Conservation (phyloP, 2,113 vertebrate genomes). For the Gobiocypris rarus region DNA sequence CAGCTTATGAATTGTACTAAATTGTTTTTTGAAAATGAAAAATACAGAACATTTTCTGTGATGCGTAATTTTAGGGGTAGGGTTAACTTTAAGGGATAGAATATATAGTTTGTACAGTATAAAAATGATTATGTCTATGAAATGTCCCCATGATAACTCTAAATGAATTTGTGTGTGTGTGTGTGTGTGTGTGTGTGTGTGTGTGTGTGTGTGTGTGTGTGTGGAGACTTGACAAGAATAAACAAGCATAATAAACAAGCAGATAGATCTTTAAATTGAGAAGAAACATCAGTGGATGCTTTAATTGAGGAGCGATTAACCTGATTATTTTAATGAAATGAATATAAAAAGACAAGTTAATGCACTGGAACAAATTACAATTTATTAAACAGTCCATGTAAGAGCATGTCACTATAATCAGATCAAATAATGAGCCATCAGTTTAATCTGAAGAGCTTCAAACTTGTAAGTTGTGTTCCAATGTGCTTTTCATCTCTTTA, state of each 20-base stretch:
- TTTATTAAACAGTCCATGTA: conserved; percentile 24
- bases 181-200: neutral
- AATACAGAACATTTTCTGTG: too few relatives aligned
- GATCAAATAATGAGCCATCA: conserved; percentile 18
- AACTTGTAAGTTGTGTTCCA: conserved; percentile 1
- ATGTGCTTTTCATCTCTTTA: neutral
- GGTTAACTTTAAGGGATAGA: too few relatives aligned
- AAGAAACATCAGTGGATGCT: neutral
- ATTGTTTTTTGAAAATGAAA: too few relatives aligned
- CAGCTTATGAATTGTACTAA: too few relatives aligned
- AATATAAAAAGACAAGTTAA: neutral
- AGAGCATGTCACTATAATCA: neutral
- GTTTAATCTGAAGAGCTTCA: conserved; percentile 13
- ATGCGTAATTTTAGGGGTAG: too few relatives aligned
- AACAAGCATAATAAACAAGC: too few relatives aligned
- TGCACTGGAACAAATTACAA: neutral
- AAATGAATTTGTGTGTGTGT: neutral
- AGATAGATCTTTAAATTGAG: conserved; percentile 6
- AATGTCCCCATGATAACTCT: too few relatives aligned
- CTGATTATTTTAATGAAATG: neutral
- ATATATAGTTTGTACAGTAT: too few relatives aligned
- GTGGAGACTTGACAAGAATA: too few relatives aligned
- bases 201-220: too few relatives aligned
- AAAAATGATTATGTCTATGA: too few relatives aligned
- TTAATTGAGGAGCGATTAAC: neutral